A percentile compares a stretch with the other conserved stretches of the same genome.
Evolutionary conservation across 2,888 invertebrate species (phyloP).

Genomic region (Barypeithes pellucidus): DNA sequence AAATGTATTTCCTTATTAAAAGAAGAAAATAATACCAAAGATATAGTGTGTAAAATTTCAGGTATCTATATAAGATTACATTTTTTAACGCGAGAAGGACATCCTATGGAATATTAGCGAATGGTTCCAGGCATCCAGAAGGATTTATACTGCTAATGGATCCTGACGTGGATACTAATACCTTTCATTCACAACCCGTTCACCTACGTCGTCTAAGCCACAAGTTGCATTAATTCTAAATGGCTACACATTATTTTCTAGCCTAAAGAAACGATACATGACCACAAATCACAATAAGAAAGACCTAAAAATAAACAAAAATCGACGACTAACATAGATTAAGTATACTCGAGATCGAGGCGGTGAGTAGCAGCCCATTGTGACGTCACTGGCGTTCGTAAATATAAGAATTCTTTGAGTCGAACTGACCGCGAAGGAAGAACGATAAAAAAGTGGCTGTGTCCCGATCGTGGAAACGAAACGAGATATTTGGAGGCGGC

Average conservation of each 20-base stretch:
- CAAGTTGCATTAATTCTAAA: neutral
- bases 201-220: neutral
- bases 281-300: conserved; percentile 26
- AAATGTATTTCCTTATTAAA: neutral
- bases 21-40: too few species aligned
- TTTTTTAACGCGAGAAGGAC: too few species aligned
- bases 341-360: conserved; percentile 28
- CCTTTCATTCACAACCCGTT: too few species aligned
- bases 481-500: conserved; percentile 4
- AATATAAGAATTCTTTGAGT: conserved; percentile 31
- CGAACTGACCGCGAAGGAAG: conserved; percentile 40
- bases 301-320: conserved; percentile 12
- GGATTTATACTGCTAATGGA: neutral
- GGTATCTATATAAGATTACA: too few species aligned
- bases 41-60: too few species aligned
- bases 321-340: conserved; percentile 30
- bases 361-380: conserved; percentile 42
- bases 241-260: neutral
- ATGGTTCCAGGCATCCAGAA: too few species aligned
- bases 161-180: too few species aligned
- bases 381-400: conserved; percentile 42
- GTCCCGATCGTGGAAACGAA: conserved; percentile 17
- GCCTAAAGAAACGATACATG: neutral
- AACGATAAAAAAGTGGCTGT: conserved; percentile 27
- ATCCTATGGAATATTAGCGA: too few species aligned